phyloP scores from a whole-genome alignment of 2,888 invertebrate genomes.

The Tenthredo distinguenda region DNA sequence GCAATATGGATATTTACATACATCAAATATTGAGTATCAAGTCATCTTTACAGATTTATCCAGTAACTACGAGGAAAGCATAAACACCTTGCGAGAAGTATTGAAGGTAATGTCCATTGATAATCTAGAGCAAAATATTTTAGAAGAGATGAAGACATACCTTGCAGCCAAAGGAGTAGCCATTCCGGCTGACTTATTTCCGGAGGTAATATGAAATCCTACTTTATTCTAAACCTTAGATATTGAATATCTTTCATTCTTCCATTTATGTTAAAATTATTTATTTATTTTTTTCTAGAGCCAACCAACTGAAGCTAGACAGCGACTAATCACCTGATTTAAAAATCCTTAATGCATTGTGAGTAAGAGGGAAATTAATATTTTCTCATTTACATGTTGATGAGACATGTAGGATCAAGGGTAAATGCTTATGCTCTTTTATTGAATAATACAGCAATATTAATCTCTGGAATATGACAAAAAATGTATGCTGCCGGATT shows the following conservation, averaged over 20 bases:
- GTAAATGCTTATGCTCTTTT: slow-evolving; percentile 9
- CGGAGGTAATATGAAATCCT: slow-evolving; percentile 16
- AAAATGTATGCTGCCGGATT: not conserved
- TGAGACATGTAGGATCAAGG: not conserved
- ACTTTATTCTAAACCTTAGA: not conserved
- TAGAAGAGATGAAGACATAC: not conserved
- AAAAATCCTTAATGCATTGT: not conserved
- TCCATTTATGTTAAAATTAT: not conserved
- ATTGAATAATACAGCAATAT: not conserved
- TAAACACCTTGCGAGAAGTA: slow-evolving; percentile 79
- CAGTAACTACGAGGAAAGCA: slow-evolving; percentile 78
- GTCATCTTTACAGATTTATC: slow-evolving; percentile 71
- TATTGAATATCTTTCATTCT: not conserved
- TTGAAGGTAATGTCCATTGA: slow-evolving; percentile 67
- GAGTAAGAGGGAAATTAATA: not conserved
- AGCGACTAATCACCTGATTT: slow-evolving; percentile 29
- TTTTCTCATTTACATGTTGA: slow-evolving; percentile 9
- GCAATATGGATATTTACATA: not conserved
- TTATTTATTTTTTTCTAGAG: not conserved
- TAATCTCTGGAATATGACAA: not conserved
- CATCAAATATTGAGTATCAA: not conserved
- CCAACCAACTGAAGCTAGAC: not conserved
- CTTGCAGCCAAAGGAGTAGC: not conserved
- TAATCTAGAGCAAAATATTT: not conserved
- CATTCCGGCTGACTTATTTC: slow-evolving; percentile 6